Base-by-base conservation (phyloP, 2,888 invertebrate species). In the Camptogramma bilineatum region DNA sequence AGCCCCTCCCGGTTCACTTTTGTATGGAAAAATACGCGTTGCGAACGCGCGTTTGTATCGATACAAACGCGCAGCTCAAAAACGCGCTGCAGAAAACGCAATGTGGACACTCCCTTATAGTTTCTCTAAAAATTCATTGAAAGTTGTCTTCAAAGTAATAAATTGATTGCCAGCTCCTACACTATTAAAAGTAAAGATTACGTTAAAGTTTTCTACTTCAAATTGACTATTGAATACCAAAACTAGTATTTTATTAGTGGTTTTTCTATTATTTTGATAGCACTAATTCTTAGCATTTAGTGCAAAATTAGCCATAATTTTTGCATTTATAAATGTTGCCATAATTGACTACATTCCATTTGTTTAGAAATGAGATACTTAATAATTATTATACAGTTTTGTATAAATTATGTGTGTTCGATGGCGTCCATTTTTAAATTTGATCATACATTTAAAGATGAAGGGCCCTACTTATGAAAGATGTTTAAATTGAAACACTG, bases 281-380 rank as follows among this genome's bases (percentile, higher is more conserved):
- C 13, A 48, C 21, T 39, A 34, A 47, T 28, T 34, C n/a, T 42
- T 19, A 21, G 46, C 18, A 55, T 47, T 46, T 55, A 19, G 56
- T 48, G 48, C 47, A 28, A 28, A 28, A 55, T 34, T 58, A 31
- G 65, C 57, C 57, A 66, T 60, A 58, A 5, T 24, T 50, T 28
- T 62, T 58, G 65, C 61, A 62, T 65, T 65, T 65, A 61, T 17
- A 39, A 46, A 56, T 61, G 56, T 65, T 56, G 61, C 57, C 56
- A 64, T 59, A 52, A n/a, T n/a, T 21, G 9, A 52, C 7, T 18
- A 31, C 42, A 44, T 60, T 60, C 48, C 51, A 55, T 0, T 34
- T 39, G 28, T 28, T 28, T 28, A 28, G 28, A 21, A 21, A 21
- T 21, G 21, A 21, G 21, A 28, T 28, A 28, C n/a, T n/a, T n/a